Evolutionary conservation across 2,797 vertebrate species (phyloP), one percentile per base, ranked within the genome.

Genomic region (Cyclopterus lumpus): DNA sequence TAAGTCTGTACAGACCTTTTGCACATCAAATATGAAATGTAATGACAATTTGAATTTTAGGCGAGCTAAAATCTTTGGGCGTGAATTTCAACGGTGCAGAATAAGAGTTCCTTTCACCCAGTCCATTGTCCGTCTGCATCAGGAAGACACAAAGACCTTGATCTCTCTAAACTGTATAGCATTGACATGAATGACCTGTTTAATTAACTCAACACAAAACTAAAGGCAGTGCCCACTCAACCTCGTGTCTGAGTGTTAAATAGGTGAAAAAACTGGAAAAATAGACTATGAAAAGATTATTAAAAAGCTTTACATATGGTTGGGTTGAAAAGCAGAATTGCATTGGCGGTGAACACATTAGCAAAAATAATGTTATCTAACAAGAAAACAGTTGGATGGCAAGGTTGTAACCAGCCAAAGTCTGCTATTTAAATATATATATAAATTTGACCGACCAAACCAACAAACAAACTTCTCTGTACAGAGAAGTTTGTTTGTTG

Each of bases 371-470:
- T 1, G 0, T 58, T 42, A 28, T 20, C 8, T 12, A 26, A 65
- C 61, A 36, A 64, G 60, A 32, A 32, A 65, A 34, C 32, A 26
- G 54, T 63, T 6, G 6, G 18, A 53, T 11, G 9, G 11, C 46
- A 30, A 30, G 46, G 32, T 16, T 53, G 16, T 28, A 32, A 62
- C 71, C 12, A 22, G 18, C 36, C 18, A 59, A 20, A 10, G 15
- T 46, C 36, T 60, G 46, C 1, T 34, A 7, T 46, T 55, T n/a
- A n/a, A n/a, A n/a, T n/a, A n/a, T n/a, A n/a, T n/a, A n/a, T n/a
- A n/a, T n/a, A n/a, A n/a, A 67, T 42, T 60, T 61, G 59, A 42
- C 59, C 15, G 5, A 18, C 36, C 15, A 57, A 65, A 46, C 67
- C 32, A 59, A 59, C 5, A 14, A 40, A 8, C 16, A 63, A 49